Base-by-base conservation (phyloP, 2,888 invertebrate genomes). In the Brachynemurus nebulosus region DNA sequence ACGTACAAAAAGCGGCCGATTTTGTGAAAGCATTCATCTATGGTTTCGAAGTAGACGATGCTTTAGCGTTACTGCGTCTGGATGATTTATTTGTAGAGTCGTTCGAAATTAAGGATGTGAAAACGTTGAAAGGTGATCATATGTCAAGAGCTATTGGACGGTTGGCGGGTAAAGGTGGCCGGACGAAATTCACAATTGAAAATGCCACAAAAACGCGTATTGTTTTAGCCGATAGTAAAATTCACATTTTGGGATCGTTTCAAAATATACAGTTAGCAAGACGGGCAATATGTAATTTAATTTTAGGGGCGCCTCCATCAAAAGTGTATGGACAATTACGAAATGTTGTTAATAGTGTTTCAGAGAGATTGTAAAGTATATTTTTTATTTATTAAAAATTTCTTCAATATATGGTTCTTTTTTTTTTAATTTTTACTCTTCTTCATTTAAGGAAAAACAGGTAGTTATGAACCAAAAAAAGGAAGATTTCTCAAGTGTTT, bases 181-280 rank as follows among this genome's bases (percentile, higher is more conserved):
- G 91, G 48, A 99, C 96, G 1, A 97, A 96, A 63, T 95, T 88
- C 60, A 95, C 96, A 0, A 97, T 99, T 56, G 98, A 99, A 69
- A 99, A 99, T 65, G 91, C 89, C 0, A 98, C 97, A 0, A 96
- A 95, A 69, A 97, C 97, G 0, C 78, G 98, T 61, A 95, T 99
- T 59, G 91, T 99, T 18, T 68, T 99, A 48, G 97, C 97, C 16
- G 96, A 97, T 59, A 81, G 85, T 17, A 95, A 92, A 72, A 86
- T 99, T 50, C 96, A 99, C 61, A 86, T 98, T 52, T 70, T 99
- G 49, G 98, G 98, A 37, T 95, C 96, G 55, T 98, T 83, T 61
- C 91, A 96, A 66, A 98, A 97, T 60, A 93, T 97, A 51, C 88
- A 89, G 51, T 65, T 95, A 46, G 98, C 97, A 0, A 77, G 95